phyloP scores from a whole-genome alignment of 2,888 invertebrate species.

The Trissonchulus latispiculum region DNA sequence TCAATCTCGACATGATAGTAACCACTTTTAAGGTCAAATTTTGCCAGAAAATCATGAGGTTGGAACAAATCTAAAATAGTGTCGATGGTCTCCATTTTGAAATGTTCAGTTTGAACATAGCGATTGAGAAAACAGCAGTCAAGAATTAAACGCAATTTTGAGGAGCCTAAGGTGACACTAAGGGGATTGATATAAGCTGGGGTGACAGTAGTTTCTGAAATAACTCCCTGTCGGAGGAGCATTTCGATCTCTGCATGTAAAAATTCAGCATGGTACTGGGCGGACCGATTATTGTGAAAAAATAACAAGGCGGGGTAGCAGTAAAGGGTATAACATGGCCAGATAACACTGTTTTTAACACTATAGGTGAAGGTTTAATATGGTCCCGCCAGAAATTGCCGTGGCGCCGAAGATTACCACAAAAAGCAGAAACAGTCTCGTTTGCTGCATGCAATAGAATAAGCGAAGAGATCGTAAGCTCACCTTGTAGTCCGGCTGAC shows the following conservation, averaged over 20 bases:
- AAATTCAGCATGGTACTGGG: not conserved
- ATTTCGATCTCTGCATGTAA: not conserved
- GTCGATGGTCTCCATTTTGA: not conserved
- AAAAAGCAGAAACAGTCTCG: too few relatives aligned
- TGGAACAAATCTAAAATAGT: not conserved
- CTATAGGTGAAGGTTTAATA: too few relatives aligned
- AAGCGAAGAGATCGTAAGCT: too few relatives aligned
- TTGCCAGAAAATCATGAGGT: conserved; percentile 3
- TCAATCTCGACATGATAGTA: conserved; percentile 17
- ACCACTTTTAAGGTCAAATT: conserved; percentile 18
- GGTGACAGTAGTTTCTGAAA: not conserved
- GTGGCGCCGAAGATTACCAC: too few relatives aligned
- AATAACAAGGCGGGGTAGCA: not conserved
- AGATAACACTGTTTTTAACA: not conserved
- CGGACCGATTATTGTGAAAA: not conserved
- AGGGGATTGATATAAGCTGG: not conserved
- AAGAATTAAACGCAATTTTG: not conserved
- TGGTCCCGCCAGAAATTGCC: too few relatives aligned
- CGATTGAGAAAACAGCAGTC: not conserved
- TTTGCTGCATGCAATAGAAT: too few relatives aligned
- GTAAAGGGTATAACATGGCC: not conserved
- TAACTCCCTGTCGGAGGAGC: not conserved
- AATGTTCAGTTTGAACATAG: not conserved
- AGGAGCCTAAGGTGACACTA: not conserved
- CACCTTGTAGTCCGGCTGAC: too few relatives aligned